Base-by-base conservation (phyloP, 2,797 vertebrate species). In the Aulostomus chinensis region DNA sequence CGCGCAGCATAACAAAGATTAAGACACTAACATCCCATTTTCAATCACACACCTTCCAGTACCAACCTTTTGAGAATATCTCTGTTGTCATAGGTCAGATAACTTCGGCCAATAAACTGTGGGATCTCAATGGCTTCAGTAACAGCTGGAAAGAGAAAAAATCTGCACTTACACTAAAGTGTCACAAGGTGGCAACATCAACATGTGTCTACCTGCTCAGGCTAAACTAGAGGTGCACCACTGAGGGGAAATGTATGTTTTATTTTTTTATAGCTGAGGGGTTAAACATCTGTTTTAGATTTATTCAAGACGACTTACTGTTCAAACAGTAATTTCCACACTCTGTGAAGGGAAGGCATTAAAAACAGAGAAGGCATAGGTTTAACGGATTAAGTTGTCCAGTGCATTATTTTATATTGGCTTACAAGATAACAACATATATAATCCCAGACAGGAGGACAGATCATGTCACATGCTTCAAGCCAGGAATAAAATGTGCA, bases 261-360 rank as follows among this genome's bases (percentile, higher is more conserved):
- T 10, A 1, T n/a, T 28, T 24, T 26, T 4, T 17, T 9, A 11
- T 3, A n/a, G 7, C 42, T 24, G 7, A 16, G 2, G 9, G 7
- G 5, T 37, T 45, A 7, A 5, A 15, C 12, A 16, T 34, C 4
- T 59, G 11, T 1, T 29, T 37, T 37, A 24, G 28, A 37, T 24
- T 17, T 7, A 53, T 24, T 8, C 4, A 70, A 58, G 24, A 64
- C 26, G 57, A 97, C 97, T 98, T 95, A 99, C 97, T 94, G 87
- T 99, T 98, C 72, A 96, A 87, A 89, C 96, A 99, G 85, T 98
- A 94, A 90, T 95, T 96, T 73, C 96, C 96, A 93, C 97, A 99
- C 69, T 96, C 97, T 99, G 89, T 68, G 86, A 81, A 92, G 84
- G 81, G 76, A 82, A 92, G 90, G 81, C 84, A 73, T 69, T 65